phyloP scores from a whole-genome alignment of 2,797 vertebrate genomes.

The Premnoplex brunnescens region DNA sequence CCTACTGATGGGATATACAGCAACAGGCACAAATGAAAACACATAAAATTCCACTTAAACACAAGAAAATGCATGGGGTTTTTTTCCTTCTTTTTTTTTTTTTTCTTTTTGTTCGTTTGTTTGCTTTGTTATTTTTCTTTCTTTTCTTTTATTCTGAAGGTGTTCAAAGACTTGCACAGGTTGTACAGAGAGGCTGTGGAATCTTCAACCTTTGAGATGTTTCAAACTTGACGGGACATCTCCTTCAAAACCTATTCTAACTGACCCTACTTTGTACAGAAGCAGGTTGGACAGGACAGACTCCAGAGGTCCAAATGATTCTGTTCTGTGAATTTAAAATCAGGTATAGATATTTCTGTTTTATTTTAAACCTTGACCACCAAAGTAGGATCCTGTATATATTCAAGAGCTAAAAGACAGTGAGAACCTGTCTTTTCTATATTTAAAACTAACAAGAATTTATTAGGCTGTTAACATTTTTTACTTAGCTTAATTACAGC shows the following conservation, averaged over 20 bases:
- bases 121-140: not conserved
- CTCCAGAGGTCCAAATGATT: not conserved
- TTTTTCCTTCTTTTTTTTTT: not conserved
- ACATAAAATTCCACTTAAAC: not conserved
- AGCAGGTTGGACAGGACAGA: not conserved
- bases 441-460: slow-evolving; percentile 15
- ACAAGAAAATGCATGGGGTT: not conserved
- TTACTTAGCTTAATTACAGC: slow-evolving; percentile 42
- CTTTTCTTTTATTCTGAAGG: not conserved
- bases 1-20: no score
- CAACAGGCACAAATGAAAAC: not conserved
- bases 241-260: not conserved
- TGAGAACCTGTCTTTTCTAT: not conserved
- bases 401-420: not conserved
- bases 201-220: not conserved
- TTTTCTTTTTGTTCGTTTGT: not conserved
- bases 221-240: not conserved
- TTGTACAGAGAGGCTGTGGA: not conserved
- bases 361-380: not conserved
- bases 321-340: not conserved
- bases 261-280: not conserved
- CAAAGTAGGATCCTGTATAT: not conserved
- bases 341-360: not conserved
- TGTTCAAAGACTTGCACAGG: not conserved
- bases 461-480: slow-evolving; percentile 45